Base-by-base conservation (phyloP, 92 coral and sea anemone species). In the Zoanthus sansibaricus region DNA sequence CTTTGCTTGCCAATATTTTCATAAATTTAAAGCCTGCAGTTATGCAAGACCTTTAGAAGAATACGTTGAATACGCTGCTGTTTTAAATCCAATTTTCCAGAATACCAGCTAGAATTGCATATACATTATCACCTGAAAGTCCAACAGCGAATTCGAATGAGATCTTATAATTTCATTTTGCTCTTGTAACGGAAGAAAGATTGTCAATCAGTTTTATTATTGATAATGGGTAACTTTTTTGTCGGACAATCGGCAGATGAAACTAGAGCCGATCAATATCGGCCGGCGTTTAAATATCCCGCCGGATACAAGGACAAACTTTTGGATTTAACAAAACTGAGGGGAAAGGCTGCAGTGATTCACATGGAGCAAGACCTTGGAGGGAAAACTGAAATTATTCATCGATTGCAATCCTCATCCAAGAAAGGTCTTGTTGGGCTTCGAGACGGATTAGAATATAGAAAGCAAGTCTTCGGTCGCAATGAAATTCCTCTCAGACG, bases 351-450 rank as follows among this genome's bases (percentile, higher is more conserved):
- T 15, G 94, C 93, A 45, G 92, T 82, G 7, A 66, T 16, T 33
- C 51, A n/a, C 82, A 61, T 91, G 8, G 83, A 89, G 17, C 84
- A 87, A 62, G 90, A 77, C 52, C 91, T 91, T 73, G 92, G 89
- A 52, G 91, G 94, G 25, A 32, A 85, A 0, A 84, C 82, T 51
- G 88, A 91, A 48, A 72, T 94, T 10, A 88, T 91, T 48, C 92
- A 91, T 14, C 86, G 86, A 44, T 79, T 94, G 77, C 96, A 89
- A 71, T 91, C 98, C 33, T 94, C 98, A 3, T 51, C 88, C 52
- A 91, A 74, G 86, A 93, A 89, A 75, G 98, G 98, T 2, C 87
- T 94, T 14, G 92, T 89, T 87, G 94, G 94, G 3, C 88, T 94
- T 25, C 77, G 86, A 17, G 93, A 91, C 16, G 93, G 78, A 32